phyloP scores from a whole-genome alignment of 2,797 vertebrate species.

The Zenarchopterus dispar region DNA sequence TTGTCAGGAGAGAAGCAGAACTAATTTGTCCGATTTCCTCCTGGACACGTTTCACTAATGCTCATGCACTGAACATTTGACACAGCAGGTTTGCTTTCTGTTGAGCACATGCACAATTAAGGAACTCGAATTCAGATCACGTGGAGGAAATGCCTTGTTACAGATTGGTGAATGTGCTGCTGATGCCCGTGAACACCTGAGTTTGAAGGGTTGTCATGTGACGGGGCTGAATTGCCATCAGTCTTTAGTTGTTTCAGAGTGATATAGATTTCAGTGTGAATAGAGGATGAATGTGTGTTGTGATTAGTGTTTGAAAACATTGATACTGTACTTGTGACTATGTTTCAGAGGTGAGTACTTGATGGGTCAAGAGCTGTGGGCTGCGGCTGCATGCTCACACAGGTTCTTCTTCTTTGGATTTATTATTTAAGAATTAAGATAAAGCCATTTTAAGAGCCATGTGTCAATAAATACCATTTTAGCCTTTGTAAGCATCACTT shows the following conservation, averaged over 20 bases:
- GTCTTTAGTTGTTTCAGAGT: slow-evolving; percentile 24
- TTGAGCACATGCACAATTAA: slow-evolving; percentile 14
- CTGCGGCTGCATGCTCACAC: slow-evolving; percentile 44
- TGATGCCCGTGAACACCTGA: slow-evolving; percentile 54
- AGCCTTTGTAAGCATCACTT: slow-evolving; percentile 64
- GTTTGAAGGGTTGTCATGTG: slow-evolving; percentile 32
- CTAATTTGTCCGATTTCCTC: slow-evolving; percentile 1
- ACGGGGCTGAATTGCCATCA: slow-evolving; percentile 43
- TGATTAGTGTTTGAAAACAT: slow-evolving; percentile 15
- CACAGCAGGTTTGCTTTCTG: slow-evolving; percentile 18
- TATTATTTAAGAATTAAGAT: slow-evolving; percentile 47
- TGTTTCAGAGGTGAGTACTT: slow-evolving; percentile 38
- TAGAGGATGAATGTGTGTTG: slow-evolving; percentile 48
- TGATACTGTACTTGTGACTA: slow-evolving; percentile 36
- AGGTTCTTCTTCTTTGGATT: slow-evolving; percentile 47
- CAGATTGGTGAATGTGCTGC: slow-evolving; percentile 65
- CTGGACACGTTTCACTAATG: too few relatives aligned
- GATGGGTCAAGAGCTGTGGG: slow-evolving; percentile 39
- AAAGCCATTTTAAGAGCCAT: slow-evolving; percentile 67
- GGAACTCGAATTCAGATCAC: slow-evolving; percentile 19
- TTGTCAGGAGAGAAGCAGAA: slow-evolving; percentile 16
- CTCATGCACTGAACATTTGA: background rate
- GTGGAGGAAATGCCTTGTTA: slow-evolving; percentile 53
- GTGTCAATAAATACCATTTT: slow-evolving; percentile 74
- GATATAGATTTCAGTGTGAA: slow-evolving; percentile 39